phyloP scores from a whole-genome alignment of 2,113 vertebrate species.

The Scatophagus argus region DNA sequence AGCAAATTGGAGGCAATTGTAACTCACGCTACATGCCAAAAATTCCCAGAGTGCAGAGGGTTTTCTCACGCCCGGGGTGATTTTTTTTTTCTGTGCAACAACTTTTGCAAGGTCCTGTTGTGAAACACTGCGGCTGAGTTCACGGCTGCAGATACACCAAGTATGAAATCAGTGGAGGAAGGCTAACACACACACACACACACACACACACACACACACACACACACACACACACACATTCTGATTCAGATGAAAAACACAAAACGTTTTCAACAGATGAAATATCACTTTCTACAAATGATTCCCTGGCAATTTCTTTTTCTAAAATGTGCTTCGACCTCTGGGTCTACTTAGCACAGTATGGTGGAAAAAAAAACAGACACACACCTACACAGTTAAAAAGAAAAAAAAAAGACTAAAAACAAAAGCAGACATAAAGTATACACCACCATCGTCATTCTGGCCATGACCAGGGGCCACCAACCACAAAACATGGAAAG shows the following conservation, averaged over 20 bases:
- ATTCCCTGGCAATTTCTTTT: not conserved
- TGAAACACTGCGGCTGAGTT: conserved; percentile 53
- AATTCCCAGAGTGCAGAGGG: conserved; percentile 43
- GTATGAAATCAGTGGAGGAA: not conserved
- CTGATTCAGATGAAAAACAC: not conserved
- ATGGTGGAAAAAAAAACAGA: not conserved
- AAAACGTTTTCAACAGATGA: not conserved
- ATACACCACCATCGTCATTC: conserved; percentile 38
- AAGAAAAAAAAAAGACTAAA: not conserved
- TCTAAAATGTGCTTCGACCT: conserved; percentile 12
- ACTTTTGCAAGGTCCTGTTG: conserved; percentile 59
- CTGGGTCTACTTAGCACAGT: not conserved
- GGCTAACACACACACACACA: not conserved
- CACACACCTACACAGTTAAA: not conserved
- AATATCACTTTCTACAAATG: not conserved
- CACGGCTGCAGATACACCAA: conserved; percentile 27
- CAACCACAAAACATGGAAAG: conserved; percentile 59
- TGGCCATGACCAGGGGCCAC: conserved; percentile 41
- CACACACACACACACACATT: not conserved
- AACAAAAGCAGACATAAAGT: conserved; percentile 23
- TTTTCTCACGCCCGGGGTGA: conserved; percentile 61
- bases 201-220: conserved; percentile 7
- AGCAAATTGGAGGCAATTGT: conserved; percentile 50
- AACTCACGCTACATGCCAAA: conserved; percentile 41
- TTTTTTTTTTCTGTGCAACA: conserved; percentile 38